Percentiles rank a stretch among this genome's conserved stretches.
Conservation (phyloP, 1,140 invertebrate genomes). For the Lepidurus packardi region DNA sequence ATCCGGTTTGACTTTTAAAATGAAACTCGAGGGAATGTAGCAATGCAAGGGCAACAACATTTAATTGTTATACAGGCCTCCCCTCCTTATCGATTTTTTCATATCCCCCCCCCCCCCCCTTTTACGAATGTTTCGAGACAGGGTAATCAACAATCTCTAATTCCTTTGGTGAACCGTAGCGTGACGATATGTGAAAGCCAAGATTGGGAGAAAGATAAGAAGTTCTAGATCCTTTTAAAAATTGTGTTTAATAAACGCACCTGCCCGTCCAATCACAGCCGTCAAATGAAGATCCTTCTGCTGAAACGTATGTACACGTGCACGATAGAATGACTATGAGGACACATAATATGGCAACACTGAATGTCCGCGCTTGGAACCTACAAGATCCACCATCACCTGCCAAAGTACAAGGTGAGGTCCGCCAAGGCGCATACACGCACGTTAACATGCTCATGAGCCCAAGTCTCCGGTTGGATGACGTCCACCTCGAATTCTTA, state of each 20-base stretch:
- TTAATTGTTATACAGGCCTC: neutral
- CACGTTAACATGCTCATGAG: constrained; percentile 8
- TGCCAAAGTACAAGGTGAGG: neutral
- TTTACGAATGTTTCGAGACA: neutral
- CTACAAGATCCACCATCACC: neutral
- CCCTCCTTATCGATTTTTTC: neutral
- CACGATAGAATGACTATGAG: constrained; percentile 6
- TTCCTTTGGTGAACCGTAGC: neutral
- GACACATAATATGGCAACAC: neutral
- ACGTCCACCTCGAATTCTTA: neutral
- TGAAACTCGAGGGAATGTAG: neutral
- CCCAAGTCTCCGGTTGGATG: neutral
- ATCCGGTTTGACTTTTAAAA: neutral
- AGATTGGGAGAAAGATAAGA: neutral
- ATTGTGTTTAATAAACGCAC: constrained; percentile 14
- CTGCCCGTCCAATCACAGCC: constrained; percentile 30
- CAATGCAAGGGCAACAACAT: neutral
- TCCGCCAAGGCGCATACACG: neutral
- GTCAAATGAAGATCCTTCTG: constrained; percentile 20
- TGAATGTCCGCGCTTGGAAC: neutral
- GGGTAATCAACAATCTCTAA: neutral
- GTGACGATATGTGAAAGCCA: neutral
- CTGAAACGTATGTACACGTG: neutral
- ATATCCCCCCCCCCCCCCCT: no score
- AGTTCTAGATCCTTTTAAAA: neutral